phyloP scores from a whole-genome alignment of 2,888 invertebrate genomes.

The Desoria tigrina region DNA sequence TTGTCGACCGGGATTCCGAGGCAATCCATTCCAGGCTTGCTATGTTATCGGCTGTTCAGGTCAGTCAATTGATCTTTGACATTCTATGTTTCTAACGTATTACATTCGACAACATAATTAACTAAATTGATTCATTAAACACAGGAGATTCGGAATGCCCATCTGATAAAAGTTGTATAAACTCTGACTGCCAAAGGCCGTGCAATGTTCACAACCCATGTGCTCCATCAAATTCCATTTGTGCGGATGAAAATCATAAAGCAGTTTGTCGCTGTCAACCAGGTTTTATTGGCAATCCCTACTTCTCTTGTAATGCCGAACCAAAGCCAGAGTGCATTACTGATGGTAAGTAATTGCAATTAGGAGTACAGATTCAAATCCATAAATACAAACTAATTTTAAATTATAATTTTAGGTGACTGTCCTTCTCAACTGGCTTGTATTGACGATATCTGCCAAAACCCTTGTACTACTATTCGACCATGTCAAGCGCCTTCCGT shows the following conservation, averaged over 20 bases:
- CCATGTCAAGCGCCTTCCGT: slow-evolving; percentile 78
- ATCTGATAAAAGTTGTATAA: slow-evolving; percentile 56
- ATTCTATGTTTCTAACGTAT: background rate
- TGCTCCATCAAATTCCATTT: slow-evolving; percentile 55
- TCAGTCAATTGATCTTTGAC: background rate
- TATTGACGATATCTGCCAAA: slow-evolving; percentile 75
- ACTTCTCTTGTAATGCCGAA: slow-evolving; percentile 51
- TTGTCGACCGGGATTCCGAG: slow-evolving; percentile 77
- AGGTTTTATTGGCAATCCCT: slow-evolving; percentile 54
- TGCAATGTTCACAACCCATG: slow-evolving; percentile 55
- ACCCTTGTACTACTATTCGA: slow-evolving; percentile 75
- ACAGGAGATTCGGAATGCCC: slow-evolving; percentile 56
- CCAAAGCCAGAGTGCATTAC: slow-evolving; percentile 68
- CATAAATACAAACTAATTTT: background rate
- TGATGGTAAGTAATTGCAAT: slow-evolving; percentile 58
- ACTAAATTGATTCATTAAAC: slow-evolving; percentile 49
- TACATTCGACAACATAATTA: too few relatives aligned
- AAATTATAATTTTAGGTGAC: slow-evolving; percentile 64
- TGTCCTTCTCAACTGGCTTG: slow-evolving; percentile 80
- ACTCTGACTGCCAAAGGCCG: slow-evolving; percentile 55
- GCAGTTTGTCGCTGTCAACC: slow-evolving; percentile 55
- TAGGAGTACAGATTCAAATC: background rate
- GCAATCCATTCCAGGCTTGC: slow-evolving; percentile 66
- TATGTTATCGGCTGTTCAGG: slow-evolving; percentile 54
- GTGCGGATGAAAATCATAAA: slow-evolving; percentile 55